These are phyloP conservation scores for Onychomys leucogaster DNA, from an alignment of 2,797 vertebrate species.

Conservation along the genomic window DNA sequence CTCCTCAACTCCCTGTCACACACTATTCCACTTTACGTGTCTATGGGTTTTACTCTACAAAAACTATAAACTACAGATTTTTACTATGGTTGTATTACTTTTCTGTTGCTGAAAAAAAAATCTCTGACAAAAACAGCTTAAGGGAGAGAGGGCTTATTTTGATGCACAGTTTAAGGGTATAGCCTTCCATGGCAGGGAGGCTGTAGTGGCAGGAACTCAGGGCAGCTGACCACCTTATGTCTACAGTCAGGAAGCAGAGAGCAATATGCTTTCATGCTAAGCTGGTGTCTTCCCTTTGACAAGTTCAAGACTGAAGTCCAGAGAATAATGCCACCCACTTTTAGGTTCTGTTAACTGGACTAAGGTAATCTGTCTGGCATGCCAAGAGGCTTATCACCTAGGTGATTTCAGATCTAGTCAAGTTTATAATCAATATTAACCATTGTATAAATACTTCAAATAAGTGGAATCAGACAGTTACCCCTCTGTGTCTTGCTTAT, in stretches of 20 bases:
- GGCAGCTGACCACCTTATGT: background rate
- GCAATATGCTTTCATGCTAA: background rate
- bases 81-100: background rate
- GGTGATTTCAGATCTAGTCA: background rate
- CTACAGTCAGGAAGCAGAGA: background rate
- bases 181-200: accelerated
- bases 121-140: background rate
- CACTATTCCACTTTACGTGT: background rate
- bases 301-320: background rate
- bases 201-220: no score
- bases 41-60: background rate
- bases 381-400: no score
- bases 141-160: background rate
- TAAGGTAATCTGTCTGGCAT: background rate
- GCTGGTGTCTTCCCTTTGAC: background rate
- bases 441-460: background rate
- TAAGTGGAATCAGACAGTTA: background rate
- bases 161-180: no score
- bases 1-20: background rate
- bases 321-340: background rate
- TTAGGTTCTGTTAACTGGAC: background rate
- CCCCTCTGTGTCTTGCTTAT: background rate
- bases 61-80: background rate
- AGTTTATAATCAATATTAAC: background rate
- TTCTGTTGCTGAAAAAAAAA: background rate